Percentiles rank a stretch among this genome's conserved stretches.
These are phyloP conservation scores for Drosophila pandora DNA, from an alignment of 1,140 invertebrate genomes.

Conservation along the genomic window DNA sequence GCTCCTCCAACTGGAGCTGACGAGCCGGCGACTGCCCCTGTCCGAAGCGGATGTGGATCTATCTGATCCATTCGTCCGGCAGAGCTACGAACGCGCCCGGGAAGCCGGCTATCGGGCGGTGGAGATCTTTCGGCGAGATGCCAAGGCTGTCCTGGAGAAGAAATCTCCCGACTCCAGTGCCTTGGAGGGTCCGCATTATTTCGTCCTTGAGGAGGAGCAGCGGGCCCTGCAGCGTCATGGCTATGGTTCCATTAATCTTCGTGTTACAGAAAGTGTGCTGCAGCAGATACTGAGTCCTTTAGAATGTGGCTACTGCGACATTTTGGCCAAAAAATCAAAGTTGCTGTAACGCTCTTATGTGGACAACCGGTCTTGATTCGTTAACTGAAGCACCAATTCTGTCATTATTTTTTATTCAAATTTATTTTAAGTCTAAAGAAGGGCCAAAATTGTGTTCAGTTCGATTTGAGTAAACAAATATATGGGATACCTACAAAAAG, in stretches of 20 bases:
- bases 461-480: not conserved
- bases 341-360: not conserved
- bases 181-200: not conserved
- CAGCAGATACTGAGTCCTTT: slow-evolving; percentile 21
- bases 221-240: slow-evolving; percentile 12
- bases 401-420: not conserved
- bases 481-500: not conserved
- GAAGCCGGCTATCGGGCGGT: slow-evolving; percentile 27
- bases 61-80: not conserved
- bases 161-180: not conserved
- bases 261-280: slow-evolving; percentile 23
- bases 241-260: slow-evolving; percentile 1
- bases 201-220: slow-evolving; percentile 49
- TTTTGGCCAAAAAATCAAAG: not conserved
- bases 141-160: slow-evolving; percentile 20
- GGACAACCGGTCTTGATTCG: not conserved
- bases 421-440: not conserved
- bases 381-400: not conserved
- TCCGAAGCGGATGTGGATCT: not conserved
- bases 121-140: slow-evolving; percentile 46
- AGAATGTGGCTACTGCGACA: not conserved
- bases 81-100: slow-evolving; percentile 16
- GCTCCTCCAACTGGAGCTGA: slow-evolving; percentile 42
- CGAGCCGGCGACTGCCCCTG: slow-evolving; percentile 2
- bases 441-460: not conserved